Percentiles rank a stretch among this genome's conserved stretches.
Evolutionary conservation across 2,888 invertebrate species (phyloP).

Genomic region (Machimus atricapillus): DNA sequence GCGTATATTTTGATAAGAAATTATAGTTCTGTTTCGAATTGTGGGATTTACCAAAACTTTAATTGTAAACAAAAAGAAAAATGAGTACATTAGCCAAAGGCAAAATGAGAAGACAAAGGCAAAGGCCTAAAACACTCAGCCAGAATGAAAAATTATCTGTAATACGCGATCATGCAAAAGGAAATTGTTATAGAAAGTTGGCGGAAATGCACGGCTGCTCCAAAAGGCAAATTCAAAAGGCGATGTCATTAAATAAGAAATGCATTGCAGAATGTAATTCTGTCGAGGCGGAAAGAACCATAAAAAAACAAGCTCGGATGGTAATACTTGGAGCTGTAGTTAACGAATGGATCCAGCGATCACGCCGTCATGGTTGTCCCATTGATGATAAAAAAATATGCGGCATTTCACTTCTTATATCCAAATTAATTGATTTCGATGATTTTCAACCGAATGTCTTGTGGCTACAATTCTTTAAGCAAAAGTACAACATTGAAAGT

Average conservation of each 20-base stretch:
- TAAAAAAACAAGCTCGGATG: neutral
- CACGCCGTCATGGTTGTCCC: neutral
- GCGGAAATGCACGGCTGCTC: neutral
- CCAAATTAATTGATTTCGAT: neutral
- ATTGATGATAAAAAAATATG: neutral
- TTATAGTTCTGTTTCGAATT: neutral
- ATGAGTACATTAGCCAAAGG: neutral
- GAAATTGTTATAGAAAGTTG: neutral
- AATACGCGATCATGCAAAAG: neutral
- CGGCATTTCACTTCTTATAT: neutral
- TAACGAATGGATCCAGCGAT: slow-evolving; percentile 3
- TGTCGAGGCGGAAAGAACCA: neutral
- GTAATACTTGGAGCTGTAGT: neutral
- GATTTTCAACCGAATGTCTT: neutral
- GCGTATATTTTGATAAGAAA: neutral
- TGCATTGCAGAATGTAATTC: neutral
- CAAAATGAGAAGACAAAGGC: neutral
- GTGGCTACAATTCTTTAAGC: slow-evolving; percentile 30
- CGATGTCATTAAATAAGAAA: neutral
- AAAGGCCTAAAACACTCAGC: neutral
- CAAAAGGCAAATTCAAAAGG: slow-evolving; percentile 5
- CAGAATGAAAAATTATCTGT: neutral
- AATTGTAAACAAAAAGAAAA: neutral
- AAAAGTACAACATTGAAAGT: neutral
- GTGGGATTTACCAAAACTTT: neutral